Evolutionary conservation across 2,797 vertebrate species (phyloP), one percentile per base, ranked within the genome.

Genomic region (Myiotriccus ornatus): DNA sequence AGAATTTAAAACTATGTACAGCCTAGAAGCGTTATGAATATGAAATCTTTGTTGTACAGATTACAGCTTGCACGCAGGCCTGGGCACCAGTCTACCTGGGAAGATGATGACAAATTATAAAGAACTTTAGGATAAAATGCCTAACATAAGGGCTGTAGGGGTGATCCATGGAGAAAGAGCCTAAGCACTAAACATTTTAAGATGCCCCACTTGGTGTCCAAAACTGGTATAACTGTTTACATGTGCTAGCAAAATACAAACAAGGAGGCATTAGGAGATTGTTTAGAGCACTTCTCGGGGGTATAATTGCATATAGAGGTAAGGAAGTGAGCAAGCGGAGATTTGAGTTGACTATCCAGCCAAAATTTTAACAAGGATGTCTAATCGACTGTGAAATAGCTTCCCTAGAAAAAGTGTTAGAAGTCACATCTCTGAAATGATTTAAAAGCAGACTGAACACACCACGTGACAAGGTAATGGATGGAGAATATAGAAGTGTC

Each of bases 331-430:
- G 83, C 52, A 82, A 94, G 67, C 0, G 16, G 91, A 92, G 96
- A 95, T 96, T 89, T 85, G 86, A 91, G 41, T 65, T 95, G 78
- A 96, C 70, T 96, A 95, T 75, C 88, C 85, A 91, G 89, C 50
- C 86, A 96, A 96, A 88, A 94, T 96, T 96, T 96, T 97, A 97
- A 97, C 81, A 97, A 84, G 75, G 76, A 90, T 21, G 21, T 95
- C 70, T 95, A 96, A 97, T 89, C 91, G 68, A 93, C 85, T 97
- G 95, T 96, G 91, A 97, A 98, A 97, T 95, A 96, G 74, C 93
- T 95, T 97, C 86, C 81, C 86, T 67, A 68, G 96, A 74, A 77
- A 79, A 76, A 68, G 82, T 81, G 76, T 85, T 94, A 95, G 76
- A 94, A 97, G 90, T 84, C 90, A 86, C 74, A 94, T 95, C 87